A percentile compares a stretch with the other conserved stretches of the same genome.
phyloP scores from a whole-genome alignment of 2,888 invertebrate genomes.

The Diachrysia chrysitis region DNA sequence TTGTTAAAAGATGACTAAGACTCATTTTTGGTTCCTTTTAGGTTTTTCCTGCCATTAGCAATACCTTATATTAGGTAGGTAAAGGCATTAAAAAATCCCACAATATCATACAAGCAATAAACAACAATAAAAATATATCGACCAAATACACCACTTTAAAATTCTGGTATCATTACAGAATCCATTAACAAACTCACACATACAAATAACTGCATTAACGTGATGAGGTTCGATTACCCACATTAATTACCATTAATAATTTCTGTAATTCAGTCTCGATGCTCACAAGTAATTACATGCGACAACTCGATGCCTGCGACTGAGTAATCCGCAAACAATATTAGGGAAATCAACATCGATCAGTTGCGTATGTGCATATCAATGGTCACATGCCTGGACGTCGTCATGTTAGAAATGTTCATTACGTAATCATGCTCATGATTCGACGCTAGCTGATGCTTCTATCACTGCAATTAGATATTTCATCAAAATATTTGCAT shows the following conservation, averaged over 20 bases:
- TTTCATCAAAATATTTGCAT: background rate
- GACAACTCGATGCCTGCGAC: conserved; percentile 27
- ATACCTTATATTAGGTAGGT: no score
- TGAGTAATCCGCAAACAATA: conserved; percentile 70
- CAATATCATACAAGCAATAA: background rate
- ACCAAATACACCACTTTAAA: conserved; percentile 15
- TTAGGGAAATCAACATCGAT: conserved; percentile 67
- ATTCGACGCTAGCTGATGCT: conserved; percentile 5
- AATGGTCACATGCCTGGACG: conserved; percentile 48
- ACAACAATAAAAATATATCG: background rate
- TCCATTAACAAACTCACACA: conserved; percentile 46
- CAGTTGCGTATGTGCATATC: conserved; percentile 54
- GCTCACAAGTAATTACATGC: conserved; percentile 66
- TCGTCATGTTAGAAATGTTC: conserved; percentile 16
- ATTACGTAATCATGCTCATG: conserved; percentile 38
- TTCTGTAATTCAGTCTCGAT: conserved; percentile 64
- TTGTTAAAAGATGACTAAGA: no score
- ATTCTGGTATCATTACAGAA: conserved; percentile 31
- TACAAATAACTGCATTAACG: conserved; percentile 51
- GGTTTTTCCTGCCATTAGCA: no score
- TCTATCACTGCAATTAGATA: background rate
- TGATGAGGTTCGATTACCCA: conserved; percentile 66
- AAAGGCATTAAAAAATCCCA: background rate
- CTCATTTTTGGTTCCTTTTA: no score
- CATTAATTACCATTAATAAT: conserved; percentile 74